Base-by-base conservation (phyloP, 2,113 vertebrate species). In the Mola mola region DNA sequence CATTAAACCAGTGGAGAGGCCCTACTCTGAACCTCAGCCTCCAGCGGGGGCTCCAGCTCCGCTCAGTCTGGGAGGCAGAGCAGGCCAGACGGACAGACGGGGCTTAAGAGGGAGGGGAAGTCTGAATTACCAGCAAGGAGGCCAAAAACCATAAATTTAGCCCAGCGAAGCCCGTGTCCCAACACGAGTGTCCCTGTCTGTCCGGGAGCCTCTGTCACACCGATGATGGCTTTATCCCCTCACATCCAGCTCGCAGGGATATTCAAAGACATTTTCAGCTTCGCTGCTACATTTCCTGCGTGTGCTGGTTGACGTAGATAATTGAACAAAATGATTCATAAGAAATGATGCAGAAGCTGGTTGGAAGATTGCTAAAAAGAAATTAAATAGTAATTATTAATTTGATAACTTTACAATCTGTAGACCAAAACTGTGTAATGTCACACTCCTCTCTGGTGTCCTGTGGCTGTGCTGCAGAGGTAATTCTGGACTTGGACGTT, bases 91-190 rank as follows among this genome's bases (percentile, higher is more conserved):
- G 7, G 31, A 59, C 48, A 75, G 44, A 66, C 66, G 19, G 12
- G 24, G 26, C 62, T 78, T 66, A n/a, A 19, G 28, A 49, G 78
- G 34, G 33, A 52, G 78, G 60, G 53, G 11, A 15, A 11, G 61
- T 58, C 57, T 80, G 31, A 63, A 61, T 67, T 41, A 69, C 50
- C 2, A 5, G 48, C 33, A 24, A 22, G 64, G 17, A 25, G 22
- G 12, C 44, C 26, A 17, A 42, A 21, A 65, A 66, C 50, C 72
- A 76, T 82, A 71, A 83, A 81, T 70, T 51, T 44, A 8, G 55
- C 34, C 21, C 46, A 37, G 11, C 40, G 50, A 59, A 46, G 34
- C 7, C 61, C 5, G 16, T n/a, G 78, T 75, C 79, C 62, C 8
- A 33, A 67, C 70, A 62, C 12, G 37, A 25, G 8, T 34, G 57